These are phyloP conservation scores for Capreolus pygargus DNA, from an alignment of 2,113 vertebrate genomes.

Conservation along the genomic window DNA sequence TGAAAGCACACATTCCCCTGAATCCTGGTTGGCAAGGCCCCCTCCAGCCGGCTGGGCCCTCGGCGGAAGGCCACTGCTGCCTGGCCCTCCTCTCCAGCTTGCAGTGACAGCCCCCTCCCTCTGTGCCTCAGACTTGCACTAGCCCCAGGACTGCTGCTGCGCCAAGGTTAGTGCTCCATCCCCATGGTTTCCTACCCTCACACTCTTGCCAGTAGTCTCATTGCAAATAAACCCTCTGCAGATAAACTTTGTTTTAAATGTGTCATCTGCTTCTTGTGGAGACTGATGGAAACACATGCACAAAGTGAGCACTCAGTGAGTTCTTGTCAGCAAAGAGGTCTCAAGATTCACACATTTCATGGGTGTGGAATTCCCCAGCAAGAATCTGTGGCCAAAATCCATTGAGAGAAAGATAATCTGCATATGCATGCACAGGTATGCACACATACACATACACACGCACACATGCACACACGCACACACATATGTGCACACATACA, in stretches of 20 bases:
- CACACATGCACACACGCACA: background rate
- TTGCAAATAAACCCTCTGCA: background rate
- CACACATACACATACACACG: background rate
- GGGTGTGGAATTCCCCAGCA: background rate
- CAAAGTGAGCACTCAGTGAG: background rate
- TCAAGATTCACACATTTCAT: constrained; percentile 16
- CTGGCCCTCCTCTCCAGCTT: background rate
- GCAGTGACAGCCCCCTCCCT: background rate
- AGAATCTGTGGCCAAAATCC: background rate
- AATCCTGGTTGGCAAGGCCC: background rate
- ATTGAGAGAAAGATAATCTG: background rate
- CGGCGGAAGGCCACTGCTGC: background rate
- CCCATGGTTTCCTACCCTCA: background rate
- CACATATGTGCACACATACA: background rate
- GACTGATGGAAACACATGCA: background rate
- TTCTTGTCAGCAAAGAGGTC: background rate
- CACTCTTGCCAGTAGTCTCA: background rate
- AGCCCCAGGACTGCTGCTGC: background rate
- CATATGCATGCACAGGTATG: too few species aligned
- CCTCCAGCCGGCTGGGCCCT: background rate
- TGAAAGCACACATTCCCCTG: background rate
- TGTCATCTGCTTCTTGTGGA: background rate
- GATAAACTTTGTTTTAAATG: background rate
- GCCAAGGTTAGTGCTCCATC: background rate
- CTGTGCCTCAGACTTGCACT: background rate